Base-by-base conservation (phyloP, 2,888 invertebrate species). In the Acanthosoma haemorrhoidale region DNA sequence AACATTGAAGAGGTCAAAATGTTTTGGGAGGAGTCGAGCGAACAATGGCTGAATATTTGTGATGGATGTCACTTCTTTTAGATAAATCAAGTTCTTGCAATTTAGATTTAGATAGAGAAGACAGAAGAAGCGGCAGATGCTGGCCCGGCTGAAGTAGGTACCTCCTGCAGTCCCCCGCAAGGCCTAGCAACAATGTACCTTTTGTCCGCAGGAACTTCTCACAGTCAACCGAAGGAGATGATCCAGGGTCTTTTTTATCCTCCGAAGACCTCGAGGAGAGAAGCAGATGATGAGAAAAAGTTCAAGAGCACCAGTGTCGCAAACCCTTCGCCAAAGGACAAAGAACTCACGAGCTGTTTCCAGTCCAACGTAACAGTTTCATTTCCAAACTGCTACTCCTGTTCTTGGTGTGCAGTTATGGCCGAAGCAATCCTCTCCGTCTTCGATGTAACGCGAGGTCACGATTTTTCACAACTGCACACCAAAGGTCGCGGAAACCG, bases 221-320 rank as follows among this genome's bases (percentile, higher is more conserved):
- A 43, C 43, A 43, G 43, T 21, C 43, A 21, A 43, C 43, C n/a
- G n/a, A n/a, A n/a, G n/a, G n/a, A n/a, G n/a, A 43, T 43, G 43
- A 43, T 43, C 43, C 43, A 21, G 4, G n/a, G 21, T 43, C 18
- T 43, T 43, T 43, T 43, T 43, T 43, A 3, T 9, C 11, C 18
- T 11, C 21, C 21, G 21, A 13, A 13, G 11, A 4, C 38, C 43
- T 1, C 21, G 1, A 4, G 5, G 43, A 43, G 21, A n/a, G 43
- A 43, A 21, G 43, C 43, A 43, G 43, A 18, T 21, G 43, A 43
- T 43, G 43, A 43, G 43, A 43, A 43, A 43, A 43, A 21, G 43
- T 43, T 43, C 43, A 43, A 43, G 43, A 43, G 43, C 43, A 21
- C 4, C 4, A 15, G 16, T 43, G 43, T 43, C 43, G 43, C 43